These are phyloP conservation scores for Echiichthys vipera DNA, from an alignment of 2,797 vertebrate species.

Conservation along the genomic window DNA sequence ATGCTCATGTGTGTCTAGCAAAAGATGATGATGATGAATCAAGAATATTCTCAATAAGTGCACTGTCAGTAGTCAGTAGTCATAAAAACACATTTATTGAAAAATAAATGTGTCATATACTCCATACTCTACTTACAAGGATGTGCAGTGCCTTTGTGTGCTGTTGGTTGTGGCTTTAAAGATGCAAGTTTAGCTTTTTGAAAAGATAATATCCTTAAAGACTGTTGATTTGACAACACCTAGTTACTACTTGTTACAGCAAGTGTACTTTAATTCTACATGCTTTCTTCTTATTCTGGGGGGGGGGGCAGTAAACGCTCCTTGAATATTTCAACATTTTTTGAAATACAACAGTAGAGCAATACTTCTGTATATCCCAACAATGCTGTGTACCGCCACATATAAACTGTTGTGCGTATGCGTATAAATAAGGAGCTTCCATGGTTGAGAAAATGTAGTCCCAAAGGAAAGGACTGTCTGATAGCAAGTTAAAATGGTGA, in stretches of 20 bases:
- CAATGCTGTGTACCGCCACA: too few species aligned
- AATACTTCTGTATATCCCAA: too few species aligned
- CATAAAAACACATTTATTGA: background rate
- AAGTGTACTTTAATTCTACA: background rate
- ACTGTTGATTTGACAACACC: background rate
- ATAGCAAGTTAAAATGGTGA: too few species aligned
- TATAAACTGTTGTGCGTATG: too few species aligned
- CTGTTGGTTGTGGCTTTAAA: background rate
- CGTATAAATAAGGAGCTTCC: too few species aligned
- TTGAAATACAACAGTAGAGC: background rate
- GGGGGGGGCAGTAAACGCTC: background rate
- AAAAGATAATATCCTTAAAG: background rate
- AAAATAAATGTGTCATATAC: background rate
- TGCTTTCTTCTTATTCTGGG: background rate
- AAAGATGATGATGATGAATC: slow-evolving; percentile 12
- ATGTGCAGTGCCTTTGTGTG: background rate
- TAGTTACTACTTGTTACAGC: background rate
- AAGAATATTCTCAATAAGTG: slow-evolving; percentile 9
- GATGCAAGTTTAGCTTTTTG: background rate
- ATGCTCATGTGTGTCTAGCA: slow-evolving; percentile 28
- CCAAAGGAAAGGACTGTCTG: too few species aligned
- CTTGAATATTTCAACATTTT: too few species aligned
- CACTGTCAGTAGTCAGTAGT: background rate
- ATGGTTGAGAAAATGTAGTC: too few species aligned
- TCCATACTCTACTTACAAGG: background rate